These are phyloP conservation scores for Myiagra hebetior DNA, from an alignment of 2,113 vertebrate species.

Conservation along the genomic window DNA sequence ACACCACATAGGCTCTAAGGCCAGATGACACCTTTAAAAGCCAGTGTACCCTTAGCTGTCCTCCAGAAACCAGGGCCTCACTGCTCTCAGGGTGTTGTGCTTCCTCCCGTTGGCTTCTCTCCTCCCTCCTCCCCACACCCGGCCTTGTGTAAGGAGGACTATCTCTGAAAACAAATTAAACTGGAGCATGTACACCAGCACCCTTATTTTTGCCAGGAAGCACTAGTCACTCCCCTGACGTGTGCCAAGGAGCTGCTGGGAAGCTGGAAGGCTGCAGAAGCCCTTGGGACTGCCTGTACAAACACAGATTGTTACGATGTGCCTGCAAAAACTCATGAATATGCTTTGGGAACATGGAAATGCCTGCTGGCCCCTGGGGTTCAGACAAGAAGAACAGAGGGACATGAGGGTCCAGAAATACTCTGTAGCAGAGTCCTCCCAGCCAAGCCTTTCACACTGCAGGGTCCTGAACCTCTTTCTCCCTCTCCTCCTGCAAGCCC, in stretches of 20 bases:
- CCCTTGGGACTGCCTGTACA: neutral
- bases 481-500: neutral
- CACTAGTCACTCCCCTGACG: neutral
- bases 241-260: neutral
- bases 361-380: fast-evolving
- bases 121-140: neutral
- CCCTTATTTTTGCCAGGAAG: neutral
- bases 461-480: neutral
- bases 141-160: neutral
- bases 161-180: neutral
- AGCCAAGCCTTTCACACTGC: fast-evolving
- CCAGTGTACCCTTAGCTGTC: neutral
- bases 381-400: neutral
- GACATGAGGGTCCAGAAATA: neutral
- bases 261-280: neutral
- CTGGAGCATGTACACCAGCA: fast-evolving
- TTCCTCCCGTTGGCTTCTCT: neutral
- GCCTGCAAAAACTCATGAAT: neutral
- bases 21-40: neutral
- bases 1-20: neutral
- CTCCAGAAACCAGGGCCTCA: neutral
- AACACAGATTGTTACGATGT: fast-evolving
- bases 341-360: neutral
- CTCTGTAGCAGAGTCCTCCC: fast-evolving
- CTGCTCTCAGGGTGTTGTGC: neutral